Evolutionary conservation across 2,797 vertebrate genomes (phyloP), one percentile per base, ranked within the genome.

Genomic region (Liasis olivaceus): DNA sequence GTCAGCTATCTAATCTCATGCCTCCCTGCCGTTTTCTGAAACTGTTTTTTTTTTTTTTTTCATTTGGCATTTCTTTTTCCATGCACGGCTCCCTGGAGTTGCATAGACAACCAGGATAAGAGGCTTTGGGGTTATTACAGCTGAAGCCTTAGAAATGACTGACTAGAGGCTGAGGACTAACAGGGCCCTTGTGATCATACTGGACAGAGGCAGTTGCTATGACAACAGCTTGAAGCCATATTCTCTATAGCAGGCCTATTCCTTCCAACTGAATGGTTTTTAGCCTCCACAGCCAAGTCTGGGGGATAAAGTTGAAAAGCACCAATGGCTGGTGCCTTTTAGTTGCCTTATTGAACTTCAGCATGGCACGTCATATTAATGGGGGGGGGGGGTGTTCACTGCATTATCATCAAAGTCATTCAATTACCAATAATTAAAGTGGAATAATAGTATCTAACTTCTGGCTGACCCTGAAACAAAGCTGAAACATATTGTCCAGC

Each of bases 181-280:
- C 87, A 0, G 2, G 64, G 89, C 92, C 59, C 31, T 94, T 94
- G 69, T 69, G 51, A 95, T 95, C 94, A 59, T 94, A 62, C 88
- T 92, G 90, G 92, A 88, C 85, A 85, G 90, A 93, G 89, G 90
- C 59, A 63, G 95, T 95, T 96, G 95, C 94, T 95, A 95, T 58
- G 94, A 96, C 51, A 95, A 96, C 96, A 95, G 90, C 56, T 93
- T 94, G 90, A 94, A 94, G 94, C 93, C 90, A 90, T 94, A 94
- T 89, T 88, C 92, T 93, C 88, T 88, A 81, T 14, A 91, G 92
- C 89, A 81, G 77, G n/a, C 92, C 47, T 28, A 8, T 88, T 87
- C 28, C 51, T 93, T 88, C 51, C 66, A 88, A n/a, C 56, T 89
- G 58, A 63, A 84, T 84, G 89, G 56, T 69, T 93, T 84, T 81